phyloP scores from a whole-genome alignment of 1,140 invertebrate species.

The Pissodes strobi region DNA sequence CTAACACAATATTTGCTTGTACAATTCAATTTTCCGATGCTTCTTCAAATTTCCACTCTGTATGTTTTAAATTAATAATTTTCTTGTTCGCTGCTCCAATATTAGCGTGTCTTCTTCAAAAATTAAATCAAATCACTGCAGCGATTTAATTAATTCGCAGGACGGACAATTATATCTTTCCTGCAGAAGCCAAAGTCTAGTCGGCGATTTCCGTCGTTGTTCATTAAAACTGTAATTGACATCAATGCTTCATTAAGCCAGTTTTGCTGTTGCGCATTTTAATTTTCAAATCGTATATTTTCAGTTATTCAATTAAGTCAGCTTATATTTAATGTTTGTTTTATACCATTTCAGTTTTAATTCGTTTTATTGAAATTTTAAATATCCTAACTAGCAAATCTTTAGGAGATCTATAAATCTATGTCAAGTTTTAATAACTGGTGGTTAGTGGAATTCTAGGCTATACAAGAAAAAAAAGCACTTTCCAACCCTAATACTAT shows the following conservation, averaged over 20 bases:
- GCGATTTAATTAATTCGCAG: slow-evolving; percentile 1
- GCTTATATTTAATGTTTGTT: background rate
- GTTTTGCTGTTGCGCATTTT: background rate
- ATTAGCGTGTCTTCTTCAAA: background rate
- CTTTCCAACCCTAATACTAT: too few relatives aligned
- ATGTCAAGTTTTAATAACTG: too few relatives aligned
- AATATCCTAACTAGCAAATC: too few relatives aligned
- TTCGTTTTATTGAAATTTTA: too few relatives aligned
- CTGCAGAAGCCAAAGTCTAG: background rate
- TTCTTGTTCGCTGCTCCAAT: background rate
- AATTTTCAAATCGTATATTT: slow-evolving; percentile 8
- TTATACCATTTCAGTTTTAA: too few relatives aligned
- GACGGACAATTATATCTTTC: slow-evolving; percentile 8
- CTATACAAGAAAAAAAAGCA: too few relatives aligned
- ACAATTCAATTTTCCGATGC: too few relatives aligned
- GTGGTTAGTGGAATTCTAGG: too few relatives aligned
- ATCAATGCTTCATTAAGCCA: slow-evolving; percentile 20
- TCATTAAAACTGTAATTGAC: slow-evolving; percentile 21
- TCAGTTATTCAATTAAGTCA: background rate
- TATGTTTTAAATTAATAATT: background rate
- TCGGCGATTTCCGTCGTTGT: slow-evolving; percentile 10
- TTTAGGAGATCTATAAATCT: too few relatives aligned
- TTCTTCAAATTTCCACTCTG: too few relatives aligned
- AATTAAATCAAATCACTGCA: slow-evolving; percentile 3
- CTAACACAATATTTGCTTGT: too few relatives aligned